A percentile compares a stretch with the other conserved stretches of the same genome.
Evolutionary conservation across 2,797 vertebrate genomes (phyloP).

Genomic region (Tangara arthus): DNA sequence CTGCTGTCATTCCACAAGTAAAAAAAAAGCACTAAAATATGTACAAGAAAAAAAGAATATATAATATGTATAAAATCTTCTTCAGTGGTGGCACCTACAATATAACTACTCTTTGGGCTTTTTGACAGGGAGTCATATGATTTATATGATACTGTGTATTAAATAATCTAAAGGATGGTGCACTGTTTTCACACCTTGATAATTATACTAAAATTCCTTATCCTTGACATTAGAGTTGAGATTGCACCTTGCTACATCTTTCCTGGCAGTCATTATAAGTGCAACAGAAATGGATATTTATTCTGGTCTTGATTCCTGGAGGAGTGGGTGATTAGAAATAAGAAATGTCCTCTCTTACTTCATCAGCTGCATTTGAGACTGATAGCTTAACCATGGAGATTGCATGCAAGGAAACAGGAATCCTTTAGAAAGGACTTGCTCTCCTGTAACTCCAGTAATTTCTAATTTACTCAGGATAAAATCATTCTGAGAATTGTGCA

Average conservation of each 20-base stretch:
- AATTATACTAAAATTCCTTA: background rate
- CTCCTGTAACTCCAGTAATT: background rate
- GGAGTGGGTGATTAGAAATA: background rate
- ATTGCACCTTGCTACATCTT: background rate
- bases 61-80: background rate
- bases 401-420: background rate
- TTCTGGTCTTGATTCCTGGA: background rate
- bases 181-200: background rate
- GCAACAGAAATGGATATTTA: background rate
- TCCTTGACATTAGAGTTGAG: background rate
- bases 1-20: background rate
- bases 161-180: background rate
- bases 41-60: background rate
- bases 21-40: background rate
- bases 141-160: background rate
- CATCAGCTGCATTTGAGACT: background rate
- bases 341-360: background rate
- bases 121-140: background rate
- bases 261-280: background rate
- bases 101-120: background rate
- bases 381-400: background rate
- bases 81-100: fast-evolving
- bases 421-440: background rate
- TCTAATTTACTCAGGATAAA: background rate
- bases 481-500: background rate